A percentile compares a stretch with the other conserved stretches of the same genome.
phyloP scores from a whole-genome alignment of 2,888 invertebrate genomes.

The Ephialtes manifestator region DNA sequence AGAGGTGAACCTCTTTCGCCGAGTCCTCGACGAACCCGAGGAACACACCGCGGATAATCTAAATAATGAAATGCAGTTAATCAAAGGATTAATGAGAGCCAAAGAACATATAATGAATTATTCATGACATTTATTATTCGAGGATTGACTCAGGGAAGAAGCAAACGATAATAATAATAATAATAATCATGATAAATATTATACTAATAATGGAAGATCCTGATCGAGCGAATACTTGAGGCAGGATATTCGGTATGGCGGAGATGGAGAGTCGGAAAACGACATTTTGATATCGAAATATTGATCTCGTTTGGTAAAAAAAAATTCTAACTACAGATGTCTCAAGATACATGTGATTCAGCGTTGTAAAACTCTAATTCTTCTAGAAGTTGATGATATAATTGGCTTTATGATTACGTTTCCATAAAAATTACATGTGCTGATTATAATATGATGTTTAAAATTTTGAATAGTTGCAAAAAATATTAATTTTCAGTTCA shows the following conservation, averaged over 20 bases:
- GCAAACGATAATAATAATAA: slow-evolving; percentile 67
- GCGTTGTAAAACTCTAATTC: too few relatives aligned
- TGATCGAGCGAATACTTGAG: slow-evolving; percentile 20
- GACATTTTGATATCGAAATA: too few relatives aligned
- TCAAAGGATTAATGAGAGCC: slow-evolving; percentile 82
- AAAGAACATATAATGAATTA: slow-evolving; percentile 82
- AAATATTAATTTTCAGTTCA: too few relatives aligned
- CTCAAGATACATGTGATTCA: slow-evolving; percentile 8
- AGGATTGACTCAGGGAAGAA: slow-evolving; percentile 72
- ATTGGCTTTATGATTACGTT: too few relatives aligned
- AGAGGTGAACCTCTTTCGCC: slow-evolving; percentile 21
- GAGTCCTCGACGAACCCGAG: slow-evolving; percentile 39
- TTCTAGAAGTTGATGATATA: too few relatives aligned
- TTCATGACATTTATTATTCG: slow-evolving; percentile 82
- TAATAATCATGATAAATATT: slow-evolving; percentile 71
- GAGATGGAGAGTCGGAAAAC: neutral
- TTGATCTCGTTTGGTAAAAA: neutral
- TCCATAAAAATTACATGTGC: too few relatives aligned
- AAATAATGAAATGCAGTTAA: slow-evolving; percentile 82
- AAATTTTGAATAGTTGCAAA: too few relatives aligned
- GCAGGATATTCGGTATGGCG: neutral
- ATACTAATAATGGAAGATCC: slow-evolving; percentile 68
- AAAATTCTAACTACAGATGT: neutral
- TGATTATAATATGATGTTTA: too few relatives aligned
- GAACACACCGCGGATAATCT: slow-evolving; percentile 72